Evolutionary conservation across 1,140 invertebrate genomes (phyloP).

Genomic region (Cotesia chilonis): DNA sequence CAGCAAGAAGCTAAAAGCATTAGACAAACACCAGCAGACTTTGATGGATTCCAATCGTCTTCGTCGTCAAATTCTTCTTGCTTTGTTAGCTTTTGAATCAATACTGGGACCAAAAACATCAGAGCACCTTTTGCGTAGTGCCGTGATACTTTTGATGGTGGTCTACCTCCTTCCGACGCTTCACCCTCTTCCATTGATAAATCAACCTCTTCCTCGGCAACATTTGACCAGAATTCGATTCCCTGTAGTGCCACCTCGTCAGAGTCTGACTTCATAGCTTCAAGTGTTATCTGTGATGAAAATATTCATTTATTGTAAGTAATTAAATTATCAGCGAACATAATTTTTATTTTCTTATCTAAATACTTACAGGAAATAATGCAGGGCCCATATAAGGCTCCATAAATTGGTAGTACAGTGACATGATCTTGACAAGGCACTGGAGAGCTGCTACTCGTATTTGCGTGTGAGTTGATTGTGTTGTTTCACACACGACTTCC

Average conservation of each 20-base stretch:
- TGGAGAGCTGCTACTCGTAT: conserved; percentile 95
- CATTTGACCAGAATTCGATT: conserved; percentile 99
- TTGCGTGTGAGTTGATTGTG: conserved; percentile 84
- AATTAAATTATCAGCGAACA: background rate
- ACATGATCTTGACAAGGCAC: conserved; percentile 99
- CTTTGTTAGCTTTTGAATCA: conserved; percentile 94
- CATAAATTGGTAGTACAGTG: conserved; percentile 99
- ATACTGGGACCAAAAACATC: conserved; percentile 92
- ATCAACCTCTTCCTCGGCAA: conserved; percentile 99
- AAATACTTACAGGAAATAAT: conserved; percentile 84
- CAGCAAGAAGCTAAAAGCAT: conserved; percentile 97
- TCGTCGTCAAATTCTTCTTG: conserved; percentile 95
- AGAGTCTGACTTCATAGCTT: conserved; percentile 97
- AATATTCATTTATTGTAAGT: background rate
- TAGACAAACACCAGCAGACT: conserved; percentile 98
- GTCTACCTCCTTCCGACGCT: conserved; percentile 88
- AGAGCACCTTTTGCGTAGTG: conserved; percentile 97
- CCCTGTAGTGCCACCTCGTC: conserved; percentile 98
- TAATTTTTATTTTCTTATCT: background rate
- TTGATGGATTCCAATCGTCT: conserved; percentile 99
- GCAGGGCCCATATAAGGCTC: conserved; percentile 98
- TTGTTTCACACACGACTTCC: conserved; percentile 97
- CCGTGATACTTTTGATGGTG: conserved; percentile 88
- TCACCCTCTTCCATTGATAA: conserved; percentile 94
- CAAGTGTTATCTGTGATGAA: conserved; percentile 84